A percentile compares a stretch with the other conserved stretches of the same genome.
Conservation (phyloP, 2,888 invertebrate species). For the Achlya flavicornis region DNA sequence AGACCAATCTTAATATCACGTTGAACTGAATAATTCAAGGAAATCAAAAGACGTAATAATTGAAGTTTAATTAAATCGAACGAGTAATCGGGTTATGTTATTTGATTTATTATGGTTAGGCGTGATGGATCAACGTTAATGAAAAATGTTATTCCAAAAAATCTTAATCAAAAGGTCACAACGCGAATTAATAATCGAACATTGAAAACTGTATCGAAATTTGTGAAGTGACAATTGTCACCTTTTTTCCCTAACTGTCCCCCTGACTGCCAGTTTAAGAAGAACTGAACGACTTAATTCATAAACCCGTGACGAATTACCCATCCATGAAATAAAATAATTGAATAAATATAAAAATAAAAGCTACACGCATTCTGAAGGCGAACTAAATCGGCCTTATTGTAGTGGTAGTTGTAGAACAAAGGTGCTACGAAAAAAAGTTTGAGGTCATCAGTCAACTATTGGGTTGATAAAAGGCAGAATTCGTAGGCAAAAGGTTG, state of each 20-base stretch:
- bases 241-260: not conserved
- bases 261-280: slow-evolving; percentile 4
- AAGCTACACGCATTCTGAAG: not conserved
- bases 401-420: not conserved
- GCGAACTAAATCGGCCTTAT: not conserved
- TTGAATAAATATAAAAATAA: not conserved
- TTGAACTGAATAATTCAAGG: not conserved
- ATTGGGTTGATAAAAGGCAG: not conserved
- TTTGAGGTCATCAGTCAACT: not conserved
- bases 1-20: not conserved
- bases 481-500: not conserved
- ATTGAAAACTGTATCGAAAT: slow-evolving; percentile 2
- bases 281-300: not conserved
- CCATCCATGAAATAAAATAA: slow-evolving; percentile 4
- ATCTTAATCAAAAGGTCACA: not conserved
- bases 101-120: not conserved
- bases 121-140: not conserved
- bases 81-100: not conserved
- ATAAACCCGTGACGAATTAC: slow-evolving; percentile 1
- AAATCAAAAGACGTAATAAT: not conserved
- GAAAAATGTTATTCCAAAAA: not conserved
- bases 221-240: slow-evolving; percentile 1
- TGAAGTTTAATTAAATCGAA: not conserved
- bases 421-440: slow-evolving; percentile 3
- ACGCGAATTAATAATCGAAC: not conserved